A percentile compares a stretch with the other conserved stretches of the same genome.
Conservation (phyloP, 1,140 invertebrate species). For the Nymphalis io region DNA sequence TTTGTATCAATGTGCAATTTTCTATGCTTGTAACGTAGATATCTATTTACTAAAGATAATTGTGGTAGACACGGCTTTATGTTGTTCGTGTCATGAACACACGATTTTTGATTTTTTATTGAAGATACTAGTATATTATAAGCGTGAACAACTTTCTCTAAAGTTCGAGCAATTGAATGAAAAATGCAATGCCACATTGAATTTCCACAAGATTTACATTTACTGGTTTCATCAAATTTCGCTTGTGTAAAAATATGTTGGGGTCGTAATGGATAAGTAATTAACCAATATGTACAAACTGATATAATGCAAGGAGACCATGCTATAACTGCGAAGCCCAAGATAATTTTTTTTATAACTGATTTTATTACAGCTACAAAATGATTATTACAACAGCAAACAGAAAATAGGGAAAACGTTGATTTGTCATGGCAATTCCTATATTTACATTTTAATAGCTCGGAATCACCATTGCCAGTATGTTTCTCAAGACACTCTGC, state of each 20-base stretch:
- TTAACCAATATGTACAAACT: constrained; percentile 29
- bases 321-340: constrained; percentile 29
- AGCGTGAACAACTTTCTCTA: constrained; percentile 17
- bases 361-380: constrained; percentile 9
- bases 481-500: background rate
- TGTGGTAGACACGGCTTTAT: background rate
- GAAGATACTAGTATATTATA: constrained; percentile 22
- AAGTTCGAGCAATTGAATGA: constrained; percentile 6
- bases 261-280: constrained; percentile 42
- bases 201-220: constrained; percentile 7
- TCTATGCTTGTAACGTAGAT: background rate
- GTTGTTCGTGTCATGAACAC: background rate
- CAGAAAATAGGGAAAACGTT: background rate
- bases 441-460: background rate
- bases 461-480: background rate
- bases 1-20: constrained; percentile 18
- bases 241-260: constrained; percentile 13
- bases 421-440: background rate
- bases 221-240: background rate
- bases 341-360: constrained; percentile 30
- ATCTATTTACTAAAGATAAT: background rate
- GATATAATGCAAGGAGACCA: constrained; percentile 45
- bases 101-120: constrained; percentile 26
- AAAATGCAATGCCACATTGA: constrained; percentile 15
- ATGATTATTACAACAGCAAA: background rate